Evolutionary conservation across 2,113 vertebrate genomes (phyloP), one percentile per base, ranked within the genome.

Genomic region (Ibidorhyncha struthersii): DNA sequence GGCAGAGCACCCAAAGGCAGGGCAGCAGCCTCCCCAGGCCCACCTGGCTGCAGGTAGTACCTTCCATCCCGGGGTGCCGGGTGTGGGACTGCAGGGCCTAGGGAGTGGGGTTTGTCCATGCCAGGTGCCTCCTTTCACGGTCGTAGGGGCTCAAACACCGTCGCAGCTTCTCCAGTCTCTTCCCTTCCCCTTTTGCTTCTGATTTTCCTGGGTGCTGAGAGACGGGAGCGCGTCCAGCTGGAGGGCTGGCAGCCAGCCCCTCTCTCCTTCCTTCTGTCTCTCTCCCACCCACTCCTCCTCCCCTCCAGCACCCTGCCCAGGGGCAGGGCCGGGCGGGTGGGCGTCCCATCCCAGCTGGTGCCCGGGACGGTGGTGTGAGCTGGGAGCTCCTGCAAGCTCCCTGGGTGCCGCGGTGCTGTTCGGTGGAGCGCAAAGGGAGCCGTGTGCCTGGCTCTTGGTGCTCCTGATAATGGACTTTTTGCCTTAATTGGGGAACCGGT

Each of bases 201-300:
- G 81, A 82, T 97, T 91, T 94, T 94, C 73, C 71, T 91, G 89
- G 86, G 95, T 91, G 97, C 78, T 95, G 86, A 96, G 96, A 95
- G 85, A 90, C 1, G 80, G 90, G 94, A 95, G 82, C 7, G 74
- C 19, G 0, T 82, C 93, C 89, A 93, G 95, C 96, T 91, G 96
- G 66, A 97, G 89, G 80, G 94, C 96, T 96, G 90, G 90, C 93
- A 93, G 55, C 36, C 87, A 89, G 78, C 66, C 83, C 82, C 85
- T 96, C 87, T 96, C 89, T 96, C 72, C 89, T 95, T 95, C 92
- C 90, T 94, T 94, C 96, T 96, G 86, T 95, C 95, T 95, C 41
- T 92, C 84, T 95, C 70, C 78, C 81, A 79, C 41, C 59, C 43
- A 40, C 53, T 36, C 53, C 66, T 91, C 56, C 53, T 83, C 41